These are phyloP conservation scores for Falco peregrinus DNA, from an alignment of 2,797 vertebrate genomes.

Conservation along the genomic window DNA sequence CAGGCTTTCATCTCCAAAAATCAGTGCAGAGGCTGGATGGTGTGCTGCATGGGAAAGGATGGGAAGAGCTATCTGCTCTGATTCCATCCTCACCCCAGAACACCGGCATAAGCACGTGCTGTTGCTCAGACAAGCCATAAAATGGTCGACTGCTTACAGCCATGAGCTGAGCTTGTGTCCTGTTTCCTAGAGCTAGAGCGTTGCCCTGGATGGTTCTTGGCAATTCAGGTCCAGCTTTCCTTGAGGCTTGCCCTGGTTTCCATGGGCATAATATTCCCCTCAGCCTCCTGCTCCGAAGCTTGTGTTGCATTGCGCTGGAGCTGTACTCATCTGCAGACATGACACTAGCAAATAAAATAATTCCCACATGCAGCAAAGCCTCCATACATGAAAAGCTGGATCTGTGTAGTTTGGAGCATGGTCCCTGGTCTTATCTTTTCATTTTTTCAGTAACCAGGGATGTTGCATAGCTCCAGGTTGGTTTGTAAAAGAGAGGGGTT, in stretches of 20 bases:
- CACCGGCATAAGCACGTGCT: neutral
- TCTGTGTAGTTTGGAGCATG: fast-evolving
- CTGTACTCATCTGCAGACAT: neutral
- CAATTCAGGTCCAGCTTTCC: constrained; percentile 4
- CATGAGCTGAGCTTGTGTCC: neutral
- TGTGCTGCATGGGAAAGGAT: neutral
- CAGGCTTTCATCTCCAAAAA: neutral
- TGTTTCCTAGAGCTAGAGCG: neutral
- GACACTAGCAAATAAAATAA: neutral
- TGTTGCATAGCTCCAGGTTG: neutral
- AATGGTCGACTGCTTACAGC: neutral
- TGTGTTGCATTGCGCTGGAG: neutral
- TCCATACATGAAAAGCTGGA: neutral
- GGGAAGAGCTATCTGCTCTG: neutral
- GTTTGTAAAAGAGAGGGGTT: neutral
- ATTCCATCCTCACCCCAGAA: neutral
- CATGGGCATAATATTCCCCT: neutral
- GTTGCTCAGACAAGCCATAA: neutral
- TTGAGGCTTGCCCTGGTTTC: constrained; percentile 23
- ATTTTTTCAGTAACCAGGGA: neutral
- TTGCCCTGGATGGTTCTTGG: neutral
- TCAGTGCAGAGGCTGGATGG: fast-evolving
- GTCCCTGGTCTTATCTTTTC: neutral
- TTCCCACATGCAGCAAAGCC: neutral
- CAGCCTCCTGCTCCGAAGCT: neutral